Evolutionary conservation across 2,797 vertebrate genomes (phyloP), one percentile per base, ranked within the genome.

Genomic region (Adelosebastes latens): DNA sequence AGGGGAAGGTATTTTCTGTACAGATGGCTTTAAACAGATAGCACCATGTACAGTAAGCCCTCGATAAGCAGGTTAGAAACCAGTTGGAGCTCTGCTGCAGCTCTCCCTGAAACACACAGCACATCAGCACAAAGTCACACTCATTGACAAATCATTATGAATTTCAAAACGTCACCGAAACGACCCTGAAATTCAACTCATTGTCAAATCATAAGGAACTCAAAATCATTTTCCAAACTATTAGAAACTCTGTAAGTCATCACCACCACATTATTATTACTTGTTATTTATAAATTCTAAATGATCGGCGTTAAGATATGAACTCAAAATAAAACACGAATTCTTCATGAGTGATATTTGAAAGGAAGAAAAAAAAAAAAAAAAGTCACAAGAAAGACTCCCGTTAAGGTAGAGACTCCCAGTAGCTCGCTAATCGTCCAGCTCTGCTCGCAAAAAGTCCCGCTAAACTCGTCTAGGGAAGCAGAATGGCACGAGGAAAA

Each of bases 21-120:
- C 93, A 95, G 88, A 95, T 95, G 94, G 94, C 94, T 95, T 95
- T 86, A 83, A 84, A 92, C 89, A 90, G 73, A 70, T 95, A 95
- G 94, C 94, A 95, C 94, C 94, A 75, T 93, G 90, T 91, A 92
- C 93, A 91, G 91, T 90, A 82, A 93, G 93, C 94, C 92, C 93
- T 94, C 91, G 24, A 72, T 84, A 92, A 82, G 87, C 89, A 92
- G 92, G 90, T 89, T 87, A 89, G 79, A 90, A 90, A 89, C 90
- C 91, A 87, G 79, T 89, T 86, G 89, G 91, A 93, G 88, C 91
- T 91, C 88, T 36, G 83, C 90, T 81, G 85, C 80, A 88, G 91
- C 90, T 91, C 90, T 92, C 91, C 93, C 92, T 93, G 92, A 94
- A 93, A 93, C 91, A 93, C 91, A 89, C 89, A 82, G 63, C 89